phyloP scores from a whole-genome alignment of 2,888 invertebrate species.

The Troilus luridus region DNA sequence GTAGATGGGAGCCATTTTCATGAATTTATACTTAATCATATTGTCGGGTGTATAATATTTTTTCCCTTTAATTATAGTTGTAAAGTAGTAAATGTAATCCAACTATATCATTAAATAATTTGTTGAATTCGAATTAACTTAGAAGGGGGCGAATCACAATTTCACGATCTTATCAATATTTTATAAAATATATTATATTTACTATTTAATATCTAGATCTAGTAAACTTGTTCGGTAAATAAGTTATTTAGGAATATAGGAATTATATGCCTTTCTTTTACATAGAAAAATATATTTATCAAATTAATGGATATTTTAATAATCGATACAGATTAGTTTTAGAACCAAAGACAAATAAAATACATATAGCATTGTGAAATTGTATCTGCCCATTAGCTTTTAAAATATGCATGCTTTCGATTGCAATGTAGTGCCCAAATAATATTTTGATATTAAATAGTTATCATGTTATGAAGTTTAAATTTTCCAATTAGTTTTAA shows the following conservation, averaged over 20 bases:
- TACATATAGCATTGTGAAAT: neutral
- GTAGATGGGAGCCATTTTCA: conserved; percentile 10
- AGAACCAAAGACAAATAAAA: neutral
- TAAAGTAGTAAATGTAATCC: neutral
- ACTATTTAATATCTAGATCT: neutral
- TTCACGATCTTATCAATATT: neutral
- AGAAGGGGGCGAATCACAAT: neutral
- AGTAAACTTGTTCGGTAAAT: neutral
- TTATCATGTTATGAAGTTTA: neutral
- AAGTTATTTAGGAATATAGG: neutral
- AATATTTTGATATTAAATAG: neutral
- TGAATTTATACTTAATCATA: conserved; percentile 38
- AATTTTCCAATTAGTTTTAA: neutral
- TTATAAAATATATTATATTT: neutral
- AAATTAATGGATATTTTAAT: neutral
- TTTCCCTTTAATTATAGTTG: neutral
- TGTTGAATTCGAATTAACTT: neutral
- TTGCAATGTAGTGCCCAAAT: neutral
- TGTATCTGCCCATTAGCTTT: neutral
- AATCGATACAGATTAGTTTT: neutral
- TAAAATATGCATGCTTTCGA: neutral
- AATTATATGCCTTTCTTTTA: neutral
- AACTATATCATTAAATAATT: neutral
- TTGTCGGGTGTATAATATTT: neutral
- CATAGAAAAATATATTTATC: neutral